Evolutionary conservation across 2,113 vertebrate genomes (phyloP), one percentile per base, ranked within the genome.

Genomic region (Piprites chloris): DNA sequence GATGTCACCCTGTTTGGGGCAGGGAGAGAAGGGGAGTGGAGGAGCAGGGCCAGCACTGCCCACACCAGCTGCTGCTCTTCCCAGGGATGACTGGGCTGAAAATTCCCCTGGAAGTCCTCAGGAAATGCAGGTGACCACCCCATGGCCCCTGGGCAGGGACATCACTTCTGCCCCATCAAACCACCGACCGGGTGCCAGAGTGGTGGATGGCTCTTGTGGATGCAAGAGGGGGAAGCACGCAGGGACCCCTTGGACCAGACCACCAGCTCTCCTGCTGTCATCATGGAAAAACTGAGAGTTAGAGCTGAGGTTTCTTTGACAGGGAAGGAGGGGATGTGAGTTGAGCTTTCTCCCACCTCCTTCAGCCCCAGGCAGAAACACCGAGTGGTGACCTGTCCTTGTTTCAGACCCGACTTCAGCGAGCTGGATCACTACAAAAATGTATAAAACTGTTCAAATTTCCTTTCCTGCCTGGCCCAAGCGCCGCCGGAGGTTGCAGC

Each of bases 101-200:
- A 73, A 81, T 39, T 65, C 39, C 30, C 37, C 23, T 0, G 0
- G 15, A 35, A 53, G 4, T 55, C 39, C 37, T 56, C 0, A 0
- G 67, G 22, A 76, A 85, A 81, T 1, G 11, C 20, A 15, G 37
- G 30, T n/a, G 42, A 37, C 30, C 39, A 9, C 30, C 28, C 69
- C 49, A 20, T 2, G 9, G 30, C 3, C 58, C 23, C 52, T 18
- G 2, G 9, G 32, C 37, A 58, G 65, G 50, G 58, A 68, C 14
- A 14, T 44, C 69, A 42, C 30, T n/a, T 67, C 56, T 71, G 47
- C 23, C 71, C 67, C 2, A 1, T 49, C 1, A 2, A 56, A 41
- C 4, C 59, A 7, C 0, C 8, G 5, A 44, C 13, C 2, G 0
- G 27, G 24, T 46, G 56, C 39, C 2, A 5, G 39, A 87, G 44